phyloP scores from a whole-genome alignment of 2,797 vertebrate genomes.

The Falco cherrug region DNA sequence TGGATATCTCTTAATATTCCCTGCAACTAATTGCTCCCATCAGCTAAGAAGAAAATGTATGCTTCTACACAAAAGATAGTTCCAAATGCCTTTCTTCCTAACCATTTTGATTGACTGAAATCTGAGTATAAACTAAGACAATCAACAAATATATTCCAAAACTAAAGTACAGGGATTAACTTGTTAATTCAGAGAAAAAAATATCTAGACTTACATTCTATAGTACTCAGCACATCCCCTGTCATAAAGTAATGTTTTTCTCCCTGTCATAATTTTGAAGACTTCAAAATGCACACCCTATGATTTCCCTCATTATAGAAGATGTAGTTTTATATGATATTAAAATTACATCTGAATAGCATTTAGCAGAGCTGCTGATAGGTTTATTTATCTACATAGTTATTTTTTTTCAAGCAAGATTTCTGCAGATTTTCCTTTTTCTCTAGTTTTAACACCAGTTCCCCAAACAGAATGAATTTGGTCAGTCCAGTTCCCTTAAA shows the following conservation, averaged over 20 bases:
- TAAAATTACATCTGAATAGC: not conserved
- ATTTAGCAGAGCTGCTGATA: not conserved
- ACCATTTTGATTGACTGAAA: not conserved
- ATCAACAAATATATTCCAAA: not conserved
- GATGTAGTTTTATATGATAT: not conserved
- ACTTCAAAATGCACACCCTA: not conserved
- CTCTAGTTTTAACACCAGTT: not conserved
- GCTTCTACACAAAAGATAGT: not conserved
- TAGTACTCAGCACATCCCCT: not conserved
- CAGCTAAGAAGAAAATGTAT: not conserved
- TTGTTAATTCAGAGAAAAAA: not conserved
- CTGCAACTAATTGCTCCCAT: not conserved
- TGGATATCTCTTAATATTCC: not conserved
- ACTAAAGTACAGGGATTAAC: not conserved
- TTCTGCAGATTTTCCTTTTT: constrained; percentile 2
- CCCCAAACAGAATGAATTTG: not conserved
- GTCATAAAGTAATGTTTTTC: not conserved
- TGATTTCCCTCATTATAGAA: not conserved
- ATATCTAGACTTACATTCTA: not conserved
- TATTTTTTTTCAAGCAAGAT: not conserved
- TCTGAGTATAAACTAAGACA: not conserved
- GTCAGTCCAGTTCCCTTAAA: not conserved
- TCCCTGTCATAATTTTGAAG: not conserved
- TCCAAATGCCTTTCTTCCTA: not conserved
- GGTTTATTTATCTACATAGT: not conserved